These are phyloP conservation scores for Lycia hirtaria DNA, from an alignment of 2,888 invertebrate genomes.

Conservation along the genomic window DNA sequence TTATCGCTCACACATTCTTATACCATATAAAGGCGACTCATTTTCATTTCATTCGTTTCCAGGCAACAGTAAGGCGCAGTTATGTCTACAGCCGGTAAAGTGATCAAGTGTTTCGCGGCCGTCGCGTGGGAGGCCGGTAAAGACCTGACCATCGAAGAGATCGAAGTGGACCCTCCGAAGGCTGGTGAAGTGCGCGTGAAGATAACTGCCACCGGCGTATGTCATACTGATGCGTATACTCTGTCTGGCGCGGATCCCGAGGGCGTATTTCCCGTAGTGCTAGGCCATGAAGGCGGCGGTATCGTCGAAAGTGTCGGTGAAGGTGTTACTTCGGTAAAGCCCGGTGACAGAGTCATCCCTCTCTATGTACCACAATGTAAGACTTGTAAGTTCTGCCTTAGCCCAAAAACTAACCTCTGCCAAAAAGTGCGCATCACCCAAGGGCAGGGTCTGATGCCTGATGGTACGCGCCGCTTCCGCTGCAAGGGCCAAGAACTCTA, in stretches of 20 bases:
- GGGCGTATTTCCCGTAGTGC: conserved; percentile 95
- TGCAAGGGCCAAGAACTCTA: conserved; percentile 90
- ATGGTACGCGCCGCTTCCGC: conserved; percentile 94
- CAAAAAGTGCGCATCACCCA: conserved; percentile 95
- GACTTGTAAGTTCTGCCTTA: conserved; percentile 98
- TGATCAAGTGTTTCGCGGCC: conserved; percentile 96
- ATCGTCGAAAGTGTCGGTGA: conserved; percentile 98
- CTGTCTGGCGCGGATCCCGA: conserved; percentile 95
- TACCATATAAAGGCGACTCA: conserved; percentile 13
- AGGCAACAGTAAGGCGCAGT: conserved; percentile 48
- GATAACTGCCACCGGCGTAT: conserved; percentile 92
- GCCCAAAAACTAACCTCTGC: conserved; percentile 98
- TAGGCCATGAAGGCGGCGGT: conserved; percentile 98
- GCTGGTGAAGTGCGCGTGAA: conserved; percentile 96
- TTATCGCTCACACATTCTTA: conserved; percentile 21
- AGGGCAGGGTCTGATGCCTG: conserved; percentile 96
- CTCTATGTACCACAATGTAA: conserved; percentile 98
- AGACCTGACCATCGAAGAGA: conserved; percentile 94
- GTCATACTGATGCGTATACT: conserved; percentile 97
- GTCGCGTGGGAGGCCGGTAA: conserved; percentile 98
- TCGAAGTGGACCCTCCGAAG: conserved; percentile 97
- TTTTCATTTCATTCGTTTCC: conserved; percentile 48
- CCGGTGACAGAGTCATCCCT: conserved; percentile 99
- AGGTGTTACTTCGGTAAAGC: conserved; percentile 93
- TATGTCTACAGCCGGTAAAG: conserved; percentile 85